Base-by-base conservation (phyloP, 2,797 vertebrate genomes). In the Molossus molossus region DNA sequence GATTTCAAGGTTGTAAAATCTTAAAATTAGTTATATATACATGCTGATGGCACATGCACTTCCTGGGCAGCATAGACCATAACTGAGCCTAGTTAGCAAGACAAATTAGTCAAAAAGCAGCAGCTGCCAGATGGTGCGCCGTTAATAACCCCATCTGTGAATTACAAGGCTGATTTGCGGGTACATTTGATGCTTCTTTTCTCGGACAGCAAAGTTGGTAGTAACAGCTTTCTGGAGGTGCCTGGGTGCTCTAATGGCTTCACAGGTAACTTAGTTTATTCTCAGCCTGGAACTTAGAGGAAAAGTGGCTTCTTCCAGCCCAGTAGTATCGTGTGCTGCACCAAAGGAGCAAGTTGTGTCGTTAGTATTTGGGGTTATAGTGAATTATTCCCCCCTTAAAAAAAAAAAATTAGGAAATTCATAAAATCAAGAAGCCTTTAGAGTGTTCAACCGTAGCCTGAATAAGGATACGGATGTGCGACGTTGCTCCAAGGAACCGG, bases 91-190 rank as follows among this genome's bases (percentile, higher is more conserved):
- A 95, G 97, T 97, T 97, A 97, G 76, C 91, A 97, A 97, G 95
- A 98, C 97, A 97, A 95, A 96, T 97, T 91, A 90, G 94, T 95
- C 91, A 91, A 92, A 96, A 94, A 94, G 81, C 92, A 70, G 95
- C 91, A 90, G 76, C 72, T 67, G 91, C 92, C 97, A 97, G 97
- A 96, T 97, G 96, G 97, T 50, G 29, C 65, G 91, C 62, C 96
- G 95, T 96, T 97, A 97, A 97, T 97, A 97, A 97, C 1, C 86
- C 97, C 97, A 97, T 95, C 95, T 96, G 97, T 95, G 97, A 96
- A 91, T 96, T 87, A 91, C 40, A 14, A 86, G 90, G 92, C 83
- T 97, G 88, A 96, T 94, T 96, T 96, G 94, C 0, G 3, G 45
- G 60, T 93, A 62, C 29, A 76, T 94, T 95, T 91, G 88, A 65